A percentile compares a stretch with the other conserved stretches of the same genome.
Conservation (phyloP, 2,888 invertebrate species). For the Phaedon cochleariae region DNA sequence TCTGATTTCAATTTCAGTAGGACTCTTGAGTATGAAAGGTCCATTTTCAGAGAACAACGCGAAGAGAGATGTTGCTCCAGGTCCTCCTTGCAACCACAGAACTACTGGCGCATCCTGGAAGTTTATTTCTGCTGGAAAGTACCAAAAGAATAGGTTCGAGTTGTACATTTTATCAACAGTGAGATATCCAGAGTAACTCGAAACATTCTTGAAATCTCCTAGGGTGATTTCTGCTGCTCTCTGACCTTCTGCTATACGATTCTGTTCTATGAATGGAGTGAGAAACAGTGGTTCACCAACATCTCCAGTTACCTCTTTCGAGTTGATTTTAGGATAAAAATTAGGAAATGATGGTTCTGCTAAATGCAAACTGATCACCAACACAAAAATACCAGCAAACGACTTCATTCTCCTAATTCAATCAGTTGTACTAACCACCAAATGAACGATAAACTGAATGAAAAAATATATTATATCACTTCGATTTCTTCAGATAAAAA, state of each 20-base stretch:
- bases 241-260: slow-evolving; percentile 71
- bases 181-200: slow-evolving; percentile 78
- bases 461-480: too few species aligned
- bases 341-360: slow-evolving; percentile 16
- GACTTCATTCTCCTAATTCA: background rate
- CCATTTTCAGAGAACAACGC: slow-evolving; percentile 85
- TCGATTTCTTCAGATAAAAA: too few species aligned
- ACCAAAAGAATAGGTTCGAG: slow-evolving; percentile 90
- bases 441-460: too few species aligned
- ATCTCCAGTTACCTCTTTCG: background rate
- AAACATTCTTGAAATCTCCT: slow-evolving; percentile 61
- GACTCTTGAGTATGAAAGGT: slow-evolving; percentile 65
- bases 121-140: slow-evolving; percentile 73
- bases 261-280: slow-evolving; percentile 73
- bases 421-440: too few species aligned
- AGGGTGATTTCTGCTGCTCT: slow-evolving; percentile 64
- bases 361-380: slow-evolving; percentile 1
- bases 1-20: slow-evolving; percentile 61
- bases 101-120: slow-evolving; percentile 71
- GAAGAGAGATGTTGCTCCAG: slow-evolving; percentile 78
- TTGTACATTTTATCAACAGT: slow-evolving; percentile 78
- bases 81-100: slow-evolving; percentile 85
- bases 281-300: slow-evolving; percentile 71
- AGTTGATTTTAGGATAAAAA: slow-evolving; percentile 18
- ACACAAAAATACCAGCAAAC: background rate